These are phyloP conservation scores for Chelmon rostratus DNA, from an alignment of 2,797 vertebrate species.

Conservation along the genomic window DNA sequence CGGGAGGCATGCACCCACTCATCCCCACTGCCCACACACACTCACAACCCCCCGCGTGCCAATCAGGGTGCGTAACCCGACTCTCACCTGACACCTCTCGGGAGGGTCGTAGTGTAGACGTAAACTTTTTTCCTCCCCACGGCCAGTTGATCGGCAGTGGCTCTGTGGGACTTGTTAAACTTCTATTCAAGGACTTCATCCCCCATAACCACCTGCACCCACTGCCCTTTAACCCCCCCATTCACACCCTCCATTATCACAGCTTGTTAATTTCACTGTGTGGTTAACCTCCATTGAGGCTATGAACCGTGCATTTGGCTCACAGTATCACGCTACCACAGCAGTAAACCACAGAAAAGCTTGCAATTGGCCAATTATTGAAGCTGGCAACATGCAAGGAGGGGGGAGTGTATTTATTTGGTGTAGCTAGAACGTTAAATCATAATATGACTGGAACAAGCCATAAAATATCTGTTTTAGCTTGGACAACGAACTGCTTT, in stretches of 20 bases:
- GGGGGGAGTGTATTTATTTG: slow-evolving; percentile 40
- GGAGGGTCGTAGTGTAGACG: slow-evolving; percentile 52
- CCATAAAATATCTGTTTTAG: slow-evolving; percentile 27
- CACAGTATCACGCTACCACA: slow-evolving; percentile 34
- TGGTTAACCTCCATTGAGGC: slow-evolving; percentile 73
- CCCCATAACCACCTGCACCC: slow-evolving; percentile 74
- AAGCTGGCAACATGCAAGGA: slow-evolving; percentile 31
- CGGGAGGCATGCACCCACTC: slow-evolving; percentile 31
- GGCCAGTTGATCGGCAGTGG: slow-evolving; percentile 39
- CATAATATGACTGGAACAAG: slow-evolving; percentile 43
- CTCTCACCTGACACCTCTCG: slow-evolving; percentile 76
- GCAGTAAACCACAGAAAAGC: slow-evolving; percentile 53
- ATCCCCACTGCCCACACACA: slow-evolving; percentile 9
- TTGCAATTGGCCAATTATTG: slow-evolving; percentile 48
- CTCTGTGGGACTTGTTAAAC: slow-evolving; percentile 73
- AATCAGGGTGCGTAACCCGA: slow-evolving; percentile 52
- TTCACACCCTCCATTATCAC: slow-evolving; percentile 73
- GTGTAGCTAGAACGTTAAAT: slow-evolving; percentile 29
- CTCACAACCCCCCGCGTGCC: slow-evolving; percentile 26
- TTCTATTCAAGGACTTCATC: slow-evolving; percentile 75
- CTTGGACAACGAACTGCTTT: slow-evolving; percentile 36
- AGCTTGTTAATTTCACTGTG: slow-evolving; percentile 81
- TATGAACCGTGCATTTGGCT: slow-evolving; percentile 66
- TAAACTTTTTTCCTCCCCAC: slow-evolving; percentile 56
- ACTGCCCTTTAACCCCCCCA: slow-evolving; percentile 62